A percentile compares a stretch with the other conserved stretches of the same genome.
Conservation (phyloP, 2,797 vertebrate genomes). For the Mionectes olivaceus region DNA sequence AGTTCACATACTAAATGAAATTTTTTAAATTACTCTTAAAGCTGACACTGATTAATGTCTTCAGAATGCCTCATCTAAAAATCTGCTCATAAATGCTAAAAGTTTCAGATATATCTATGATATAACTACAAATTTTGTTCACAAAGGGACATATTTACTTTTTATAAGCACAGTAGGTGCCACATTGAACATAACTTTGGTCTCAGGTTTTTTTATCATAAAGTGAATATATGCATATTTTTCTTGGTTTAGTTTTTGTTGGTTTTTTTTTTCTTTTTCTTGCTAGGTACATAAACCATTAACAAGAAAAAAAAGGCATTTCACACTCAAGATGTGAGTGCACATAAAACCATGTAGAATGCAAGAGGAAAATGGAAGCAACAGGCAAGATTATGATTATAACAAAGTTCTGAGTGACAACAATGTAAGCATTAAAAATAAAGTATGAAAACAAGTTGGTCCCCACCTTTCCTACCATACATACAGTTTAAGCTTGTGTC, state of each 20-base stretch:
- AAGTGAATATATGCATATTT: background rate
- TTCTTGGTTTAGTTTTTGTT: background rate
- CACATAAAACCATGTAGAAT: background rate
- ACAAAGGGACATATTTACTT: background rate
- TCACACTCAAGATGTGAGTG: background rate
- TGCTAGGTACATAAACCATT: background rate
- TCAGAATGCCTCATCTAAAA: background rate
- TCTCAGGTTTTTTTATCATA: background rate
- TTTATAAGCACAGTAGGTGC: background rate
- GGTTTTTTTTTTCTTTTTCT: background rate
- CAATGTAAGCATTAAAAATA: background rate
- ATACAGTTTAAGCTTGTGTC: background rate
- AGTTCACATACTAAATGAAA: slow-evolving; percentile 42
- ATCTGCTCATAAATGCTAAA: slow-evolving; percentile 34
- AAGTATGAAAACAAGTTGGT: background rate
- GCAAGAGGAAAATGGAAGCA: background rate
- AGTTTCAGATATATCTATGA: slow-evolving; percentile 7
- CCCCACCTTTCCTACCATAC: background rate
- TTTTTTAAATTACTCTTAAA: background rate
- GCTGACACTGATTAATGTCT: slow-evolving; percentile 38
- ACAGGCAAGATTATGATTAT: background rate
- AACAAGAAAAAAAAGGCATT: background rate
- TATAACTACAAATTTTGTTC: slow-evolving; percentile 8
- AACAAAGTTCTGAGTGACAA: background rate
- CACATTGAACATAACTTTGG: background rate